Evolutionary conservation across 35 echinoderm and acorn worm species (phyloP), one percentile per base, ranked within the genome.

Genomic region (Strongylocentrotus purpuratus): DNA sequence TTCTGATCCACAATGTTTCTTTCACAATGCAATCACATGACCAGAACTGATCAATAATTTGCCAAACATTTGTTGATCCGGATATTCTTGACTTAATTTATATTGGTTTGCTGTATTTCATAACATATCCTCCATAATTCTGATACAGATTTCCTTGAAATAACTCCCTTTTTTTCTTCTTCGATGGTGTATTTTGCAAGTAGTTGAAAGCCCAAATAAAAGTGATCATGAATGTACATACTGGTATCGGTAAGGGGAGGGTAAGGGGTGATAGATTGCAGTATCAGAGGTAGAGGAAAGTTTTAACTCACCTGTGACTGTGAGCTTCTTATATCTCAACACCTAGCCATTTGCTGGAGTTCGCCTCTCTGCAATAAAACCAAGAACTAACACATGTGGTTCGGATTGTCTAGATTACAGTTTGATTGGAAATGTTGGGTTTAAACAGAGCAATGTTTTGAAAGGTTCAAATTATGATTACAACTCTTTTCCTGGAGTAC

Each of bases 361-460:
- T 78, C 20, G 4, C 65, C 65, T 78, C 65, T 78, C 65, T 78
- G 65, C 65, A 78, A 28, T 78, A 78, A 78, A 22, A 78, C 65
- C 65, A 78, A 78, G 65, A 78, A 78, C 65, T 78, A 78, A 78
- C 65, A 78, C 65, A 78, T 78, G 65, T 78, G 65, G 65, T 78
- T 78, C n/a, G 65, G 22, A 78, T 78, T 78, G 65, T n/a, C 15
- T 7, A 78, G 20, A 78, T 78, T 78, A n/a, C 65, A n/a, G 20
- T 78, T 78, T 78, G 20, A 78, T 78, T 78, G 65, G 18, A 78
- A 78, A 78, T 78, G 65, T 78, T 22, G 20, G 65, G 65, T 78
- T 78, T 78, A 78, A 78, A 78, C 65, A 78, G 65, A 78, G 65
- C 28, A 78, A 78, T 78, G 65, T 78, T 78, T 78, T 78, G 65